Base-by-base conservation (phyloP, 2,888 invertebrate species). In the Pollenia amentaria region DNA sequence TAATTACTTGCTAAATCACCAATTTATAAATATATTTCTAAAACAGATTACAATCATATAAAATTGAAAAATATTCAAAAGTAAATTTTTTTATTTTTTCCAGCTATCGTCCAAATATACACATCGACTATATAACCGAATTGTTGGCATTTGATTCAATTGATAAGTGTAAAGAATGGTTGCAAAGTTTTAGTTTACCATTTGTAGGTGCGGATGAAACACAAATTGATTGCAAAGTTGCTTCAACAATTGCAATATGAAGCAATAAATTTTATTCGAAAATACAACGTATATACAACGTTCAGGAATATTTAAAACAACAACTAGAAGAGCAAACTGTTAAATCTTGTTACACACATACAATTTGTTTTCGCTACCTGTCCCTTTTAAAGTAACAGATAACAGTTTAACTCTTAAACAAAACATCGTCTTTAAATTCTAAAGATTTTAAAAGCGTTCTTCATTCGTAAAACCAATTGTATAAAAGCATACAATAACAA, bases 61-160 rank as follows among this genome's bases (percentile, higher is more conserved):
- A 29, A 29, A 46, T 48, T 48, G 3, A 8, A 42, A 10, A 12
- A 55, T 21, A 10, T 18, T 46, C 7, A 55, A 42, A 14, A 10
- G 29, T 42, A 21, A 29, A 16, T 16, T 64, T 40, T 18, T n/a
- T 64, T 0, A 18, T 21, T 70, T n/a, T 29, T 94, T 96, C 93
- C 96, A 98, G 98, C 95, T 98, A 97, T 95, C 98, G 98, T 92
- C 98, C 97, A 94, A 96, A 95, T 94, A 95, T 99, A 95, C 96
- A 97, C 91, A 95, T 98, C 94, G 96, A 96, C 93, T 97, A 96
- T 95, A 95, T 99, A 94, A 94, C 95, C 93, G 96, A 96, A 94
- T 96, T 97, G 95, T 95, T 99, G 95, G 97, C 97, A 93, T 98
- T 98, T 95, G 95, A 96, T 92, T 96, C 96, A 90, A 94, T 94